phyloP scores from a whole-genome alignment of 2,888 invertebrate genomes.

The Conus canariensis region DNA sequence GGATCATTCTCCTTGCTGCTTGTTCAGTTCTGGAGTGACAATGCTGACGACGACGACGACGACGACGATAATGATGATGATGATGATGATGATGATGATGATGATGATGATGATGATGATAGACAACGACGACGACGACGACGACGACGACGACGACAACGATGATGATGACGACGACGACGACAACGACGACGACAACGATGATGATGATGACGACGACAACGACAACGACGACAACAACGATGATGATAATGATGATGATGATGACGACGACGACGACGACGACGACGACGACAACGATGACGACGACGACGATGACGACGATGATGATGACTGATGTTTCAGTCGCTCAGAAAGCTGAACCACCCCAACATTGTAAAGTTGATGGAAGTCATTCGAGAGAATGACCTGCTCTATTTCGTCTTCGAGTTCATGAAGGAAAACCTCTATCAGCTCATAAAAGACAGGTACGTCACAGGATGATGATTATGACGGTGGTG shows the following conservation, averaged over 20 bases:
- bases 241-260: not conserved
- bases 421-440: constrained; percentile 99
- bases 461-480: constrained; percentile 85
- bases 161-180: not conserved
- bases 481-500: too few relatives aligned
- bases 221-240: too few relatives aligned
- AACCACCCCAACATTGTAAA: constrained; percentile 99
- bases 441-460: constrained; percentile 98
- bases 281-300: not conserved
- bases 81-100: constrained; percentile 21
- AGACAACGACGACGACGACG: not conserved
- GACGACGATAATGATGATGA: not conserved
- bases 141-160: not conserved
- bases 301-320: too few relatives aligned
- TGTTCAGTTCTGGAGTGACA: not conserved
- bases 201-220: not conserved
- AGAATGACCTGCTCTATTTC: constrained; percentile 98
- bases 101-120: not conserved
- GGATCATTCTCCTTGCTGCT: too few relatives aligned
- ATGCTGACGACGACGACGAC: not conserved
- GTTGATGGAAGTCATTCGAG: constrained; percentile 97
- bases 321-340: too few relatives aligned
- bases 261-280: too few relatives aligned
- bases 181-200: not conserved
- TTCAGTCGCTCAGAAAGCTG: constrained; percentile 94